These are phyloP conservation scores for Brachionus asplanchnoidis DNA, from an alignment of 1,140 invertebrate species.

Conservation along the genomic window DNA sequence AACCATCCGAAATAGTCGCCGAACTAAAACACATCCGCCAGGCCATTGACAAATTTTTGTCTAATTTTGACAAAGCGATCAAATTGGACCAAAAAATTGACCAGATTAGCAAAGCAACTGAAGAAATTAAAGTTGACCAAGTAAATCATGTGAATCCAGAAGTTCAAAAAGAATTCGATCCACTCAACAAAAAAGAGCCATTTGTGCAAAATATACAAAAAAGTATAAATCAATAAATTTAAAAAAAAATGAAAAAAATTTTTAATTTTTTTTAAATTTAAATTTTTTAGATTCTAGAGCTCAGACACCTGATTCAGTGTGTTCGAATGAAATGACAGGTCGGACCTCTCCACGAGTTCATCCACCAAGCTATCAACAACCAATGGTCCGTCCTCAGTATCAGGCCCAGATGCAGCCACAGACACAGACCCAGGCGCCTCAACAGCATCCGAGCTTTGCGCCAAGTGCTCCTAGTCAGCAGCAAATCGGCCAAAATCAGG, in stretches of 20 bases:
- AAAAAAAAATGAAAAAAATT: background rate
- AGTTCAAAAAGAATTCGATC: constrained; percentile 30
- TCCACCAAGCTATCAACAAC: background rate
- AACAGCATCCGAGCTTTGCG: background rate
- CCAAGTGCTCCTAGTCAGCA: background rate
- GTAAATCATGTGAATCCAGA: background rate
- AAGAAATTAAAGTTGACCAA: background rate
- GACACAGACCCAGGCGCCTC: background rate
- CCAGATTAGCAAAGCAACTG: background rate
- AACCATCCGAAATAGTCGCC: background rate
- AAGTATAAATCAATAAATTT: background rate
- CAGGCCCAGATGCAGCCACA: background rate
- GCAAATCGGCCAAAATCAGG: background rate
- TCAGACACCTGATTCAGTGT: constrained; percentile 22
- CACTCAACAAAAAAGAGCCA: background rate
- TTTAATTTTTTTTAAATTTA: background rate
- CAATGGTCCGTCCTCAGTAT: background rate
- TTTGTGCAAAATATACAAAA: background rate
- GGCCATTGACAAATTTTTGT: background rate
- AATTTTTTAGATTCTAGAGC: background rate
- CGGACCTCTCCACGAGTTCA: background rate
- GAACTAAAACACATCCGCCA: background rate
- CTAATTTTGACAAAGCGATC: background rate
- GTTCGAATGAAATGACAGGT: constrained; percentile 12
- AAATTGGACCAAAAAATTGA: background rate